Base-by-base conservation (phyloP, 2,113 vertebrate genomes). In the Antechinus stuartii region DNA sequence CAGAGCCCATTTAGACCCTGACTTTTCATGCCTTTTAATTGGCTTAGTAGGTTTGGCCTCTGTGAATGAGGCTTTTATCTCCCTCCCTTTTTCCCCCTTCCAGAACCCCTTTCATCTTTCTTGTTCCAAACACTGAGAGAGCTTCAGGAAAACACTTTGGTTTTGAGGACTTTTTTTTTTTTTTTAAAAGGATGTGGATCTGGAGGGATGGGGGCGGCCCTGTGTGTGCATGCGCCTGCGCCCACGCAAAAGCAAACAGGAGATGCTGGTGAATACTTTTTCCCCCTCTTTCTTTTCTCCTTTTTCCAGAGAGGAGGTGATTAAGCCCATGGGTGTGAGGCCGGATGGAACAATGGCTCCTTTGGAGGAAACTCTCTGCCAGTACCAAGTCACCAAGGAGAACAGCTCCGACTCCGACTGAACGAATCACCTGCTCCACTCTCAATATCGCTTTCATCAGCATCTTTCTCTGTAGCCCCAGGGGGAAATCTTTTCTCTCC, bases 271-370 rank as follows among this genome's bases (percentile, higher is more conserved):
- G 95, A 96, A 97, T 97, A 95, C 97, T 95, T 91, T 98, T 96
- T 91, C 96, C 94, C 93, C 2, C 92, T 54, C 96, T 90, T 90
- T 97, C 96, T 94, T 97, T 97, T 95, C 96, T 50, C 96, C 97
- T 96, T 98, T 98, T 97, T 96, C 52, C 99, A 99, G 99, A 97
- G 99, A 99, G 98, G 99, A 99, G 96, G 97, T 99, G 97, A 99
- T 99, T 98, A 99, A 99, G 93, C 99, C 99, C 50, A 99, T 99
- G 99, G 99, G 99, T 91, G 99, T 99, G 95, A 99, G 98, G 97
- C 99, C 99, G 10, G 99, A 99, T 16, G 99, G 99, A 96, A 99
- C 99, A 90, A 98, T 99, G 98, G 99, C 99, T 24, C 99, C 99
- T 96, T 99, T 99, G 97, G 99, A 99, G 97, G 99, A 99, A 97